Evolutionary conservation across 2,113 vertebrate genomes (phyloP).

Genomic region (Bujurquina vittata): DNA sequence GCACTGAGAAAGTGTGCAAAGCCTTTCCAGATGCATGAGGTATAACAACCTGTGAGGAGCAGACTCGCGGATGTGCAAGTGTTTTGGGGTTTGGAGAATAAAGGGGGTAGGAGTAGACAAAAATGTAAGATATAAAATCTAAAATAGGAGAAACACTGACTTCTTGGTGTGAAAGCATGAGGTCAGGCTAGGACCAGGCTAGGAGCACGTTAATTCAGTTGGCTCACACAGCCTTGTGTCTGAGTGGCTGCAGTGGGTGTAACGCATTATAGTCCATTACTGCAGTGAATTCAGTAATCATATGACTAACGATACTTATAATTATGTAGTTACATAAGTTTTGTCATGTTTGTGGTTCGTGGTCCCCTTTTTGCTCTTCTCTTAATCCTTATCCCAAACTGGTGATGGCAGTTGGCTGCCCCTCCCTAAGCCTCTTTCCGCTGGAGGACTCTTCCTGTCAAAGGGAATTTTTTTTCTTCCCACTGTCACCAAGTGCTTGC

Average conservation of each 20-base stretch:
- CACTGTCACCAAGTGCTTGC: neutral
- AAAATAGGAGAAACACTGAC: neutral
- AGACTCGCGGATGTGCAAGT: conserved; percentile 8
- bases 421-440: neutral
- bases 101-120: neutral
- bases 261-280: neutral
- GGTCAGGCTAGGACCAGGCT: neutral
- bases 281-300: neutral
- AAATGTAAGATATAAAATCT: neutral
- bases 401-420: neutral
- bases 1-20: conserved; percentile 27
- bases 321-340: neutral
- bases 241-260: neutral
- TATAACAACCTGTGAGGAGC: conserved; percentile 27
- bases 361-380: neutral
- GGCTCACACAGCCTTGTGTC: neutral
- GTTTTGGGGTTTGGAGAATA: conserved; percentile 14
- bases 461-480: neutral
- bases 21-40: conserved; percentile 15
- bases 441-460: neutral
- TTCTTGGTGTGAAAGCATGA: neutral
- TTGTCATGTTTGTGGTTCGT: neutral
- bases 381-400: neutral
- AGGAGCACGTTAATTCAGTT: neutral
- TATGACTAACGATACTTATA: neutral